Evolutionary conservation across 2,113 vertebrate genomes (phyloP).

Genomic region (Chloropsis cyanopogon): DNA sequence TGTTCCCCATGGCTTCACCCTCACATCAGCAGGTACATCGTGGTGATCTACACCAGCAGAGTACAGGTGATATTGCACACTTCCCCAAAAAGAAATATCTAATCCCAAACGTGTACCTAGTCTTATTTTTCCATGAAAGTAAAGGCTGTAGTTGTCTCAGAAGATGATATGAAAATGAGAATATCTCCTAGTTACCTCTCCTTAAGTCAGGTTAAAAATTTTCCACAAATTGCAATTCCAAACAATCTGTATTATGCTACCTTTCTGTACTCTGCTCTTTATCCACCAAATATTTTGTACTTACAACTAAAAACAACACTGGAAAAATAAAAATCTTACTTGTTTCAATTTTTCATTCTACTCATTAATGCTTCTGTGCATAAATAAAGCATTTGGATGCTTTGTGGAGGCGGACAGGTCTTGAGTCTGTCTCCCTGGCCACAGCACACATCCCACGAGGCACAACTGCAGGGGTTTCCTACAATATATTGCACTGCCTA

Average conservation of each 20-base stretch:
- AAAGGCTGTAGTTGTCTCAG: not conserved
- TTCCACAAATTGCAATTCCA: not conserved
- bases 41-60: not conserved
- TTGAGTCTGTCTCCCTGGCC: not conserved
- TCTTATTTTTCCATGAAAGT: not conserved
- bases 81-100: not conserved
- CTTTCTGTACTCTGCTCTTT: not conserved
- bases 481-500: not conserved
- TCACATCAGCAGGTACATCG: rapidly evolving
- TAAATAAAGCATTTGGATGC: not conserved
- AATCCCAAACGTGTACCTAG: not conserved
- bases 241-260: not conserved
- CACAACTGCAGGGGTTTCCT: not conserved
- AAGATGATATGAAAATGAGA: not conserved
- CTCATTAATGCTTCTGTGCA: not conserved
- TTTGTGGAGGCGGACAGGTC: not conserved
- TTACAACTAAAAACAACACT: not conserved
- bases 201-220: not conserved
- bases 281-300: not conserved
- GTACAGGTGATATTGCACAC: not conserved
- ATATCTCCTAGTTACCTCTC: not conserved
- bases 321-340: not conserved
- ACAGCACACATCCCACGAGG: not conserved
- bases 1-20: not conserved
- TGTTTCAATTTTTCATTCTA: not conserved